These are phyloP conservation scores for Anabas testudineus DNA, from an alignment of 2,797 vertebrate genomes.

Conservation along the genomic window DNA sequence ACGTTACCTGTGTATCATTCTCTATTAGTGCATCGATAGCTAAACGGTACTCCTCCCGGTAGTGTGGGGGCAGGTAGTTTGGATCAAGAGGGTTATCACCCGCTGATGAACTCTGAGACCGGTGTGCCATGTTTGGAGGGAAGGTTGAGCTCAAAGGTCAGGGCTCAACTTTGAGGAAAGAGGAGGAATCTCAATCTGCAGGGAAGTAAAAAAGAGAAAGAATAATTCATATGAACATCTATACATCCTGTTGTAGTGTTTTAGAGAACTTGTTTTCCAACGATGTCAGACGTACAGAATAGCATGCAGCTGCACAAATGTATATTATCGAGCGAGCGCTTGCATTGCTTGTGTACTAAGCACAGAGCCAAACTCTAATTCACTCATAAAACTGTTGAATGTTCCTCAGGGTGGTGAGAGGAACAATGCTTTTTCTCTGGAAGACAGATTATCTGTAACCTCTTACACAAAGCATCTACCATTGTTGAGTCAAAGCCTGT, in stretches of 20 bases:
- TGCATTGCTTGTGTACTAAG: too few species aligned
- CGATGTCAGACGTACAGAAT: conserved; percentile 16
- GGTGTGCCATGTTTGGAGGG: conserved; percentile 89
- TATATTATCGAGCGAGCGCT: conserved; percentile 4
- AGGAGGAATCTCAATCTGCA: conserved; percentile 55
- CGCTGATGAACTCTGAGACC: conserved; percentile 94
- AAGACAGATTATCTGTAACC: conserved; percentile 34
- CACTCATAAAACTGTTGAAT: conserved; percentile 21
- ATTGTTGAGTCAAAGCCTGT: conserved; percentile 33
- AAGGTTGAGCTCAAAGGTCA: conserved; percentile 31
- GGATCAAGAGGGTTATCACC: conserved; percentile 95
- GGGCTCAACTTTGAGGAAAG: conserved; percentile 41
- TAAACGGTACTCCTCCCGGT: conserved; percentile 97
- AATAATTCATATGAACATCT: neutral
- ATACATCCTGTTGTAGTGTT: neutral
- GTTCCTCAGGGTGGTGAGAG: conserved; percentile 24
- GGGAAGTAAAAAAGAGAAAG: conserved; percentile 32
- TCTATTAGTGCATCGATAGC: conserved; percentile 95
- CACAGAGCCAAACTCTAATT: too few species aligned
- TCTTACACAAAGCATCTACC: conserved; percentile 54
- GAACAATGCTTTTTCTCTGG: conserved; percentile 26
- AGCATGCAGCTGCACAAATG: neutral
- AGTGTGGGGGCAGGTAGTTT: conserved; percentile 94
- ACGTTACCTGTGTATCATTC: conserved; percentile 82
- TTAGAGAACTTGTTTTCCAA: conserved; percentile 3